phyloP scores from a whole-genome alignment of 2,888 invertebrate species.

The Colletes collaris region DNA sequence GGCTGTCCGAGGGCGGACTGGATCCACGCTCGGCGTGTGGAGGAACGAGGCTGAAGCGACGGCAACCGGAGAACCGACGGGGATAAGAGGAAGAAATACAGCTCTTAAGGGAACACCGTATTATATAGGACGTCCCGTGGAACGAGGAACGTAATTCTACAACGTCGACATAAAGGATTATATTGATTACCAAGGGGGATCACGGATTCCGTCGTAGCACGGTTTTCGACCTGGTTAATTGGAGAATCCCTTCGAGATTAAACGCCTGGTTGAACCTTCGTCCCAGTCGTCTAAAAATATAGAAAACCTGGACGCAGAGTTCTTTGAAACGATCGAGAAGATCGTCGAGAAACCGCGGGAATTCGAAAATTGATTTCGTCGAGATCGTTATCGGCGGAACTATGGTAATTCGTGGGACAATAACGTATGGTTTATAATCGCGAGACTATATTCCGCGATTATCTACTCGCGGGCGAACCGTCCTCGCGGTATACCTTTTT shows the following conservation, averaged over 20 bases:
- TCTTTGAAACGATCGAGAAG: background rate
- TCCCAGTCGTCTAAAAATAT: no score
- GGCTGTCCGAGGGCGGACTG: conserved; percentile 60
- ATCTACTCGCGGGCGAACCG: conserved; percentile 55
- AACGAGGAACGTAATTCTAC: conserved; percentile 52
- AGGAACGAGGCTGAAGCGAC: conserved; percentile 41
- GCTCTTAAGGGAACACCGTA: conserved; percentile 37
- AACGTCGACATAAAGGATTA: conserved; percentile 40
- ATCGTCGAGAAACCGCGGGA: background rate
- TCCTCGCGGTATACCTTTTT: conserved; percentile 66
- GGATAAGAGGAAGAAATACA: conserved; percentile 58
- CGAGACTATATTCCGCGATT: conserved; percentile 53
- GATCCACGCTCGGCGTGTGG: conserved; percentile 38
- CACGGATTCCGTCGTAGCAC: conserved; percentile 4
- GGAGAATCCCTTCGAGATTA: no score
- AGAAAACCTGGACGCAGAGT: no score
- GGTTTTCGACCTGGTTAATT: conserved; percentile 16
- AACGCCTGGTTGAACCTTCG: no score
- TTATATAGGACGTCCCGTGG: conserved; percentile 20
- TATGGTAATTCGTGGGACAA: conserved; percentile 49
- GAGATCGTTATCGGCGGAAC: conserved; percentile 34
- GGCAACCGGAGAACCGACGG: conserved; percentile 12
- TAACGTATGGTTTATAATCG: conserved; percentile 51
- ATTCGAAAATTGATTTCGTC: conserved; percentile 23
- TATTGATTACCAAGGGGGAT: conserved; percentile 31